Evolutionary conservation across 1,140 invertebrate species (phyloP), one percentile per base, ranked within the genome.

Genomic region (Panagrolaimus sp.): DNA sequence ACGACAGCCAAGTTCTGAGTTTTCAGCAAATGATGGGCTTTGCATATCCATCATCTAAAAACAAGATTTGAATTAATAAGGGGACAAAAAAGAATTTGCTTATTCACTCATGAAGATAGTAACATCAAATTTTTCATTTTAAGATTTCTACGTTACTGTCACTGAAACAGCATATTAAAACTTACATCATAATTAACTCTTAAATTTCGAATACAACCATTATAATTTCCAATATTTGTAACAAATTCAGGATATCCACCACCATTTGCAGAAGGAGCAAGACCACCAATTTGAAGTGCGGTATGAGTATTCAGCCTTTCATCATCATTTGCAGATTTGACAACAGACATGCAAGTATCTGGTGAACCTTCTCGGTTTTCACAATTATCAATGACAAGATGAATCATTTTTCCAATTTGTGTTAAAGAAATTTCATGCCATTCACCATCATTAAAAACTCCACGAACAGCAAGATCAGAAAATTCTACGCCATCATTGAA

Each of bases 1-100:
- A 11, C 63, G 25, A 63, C 78, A 80, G 20, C 77, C 79, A 9
- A 45, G 65, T 9, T 67, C 69, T 4, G 75, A 76, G 7, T 82
- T 72, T 42, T 75, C 68, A 9, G 42, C 65, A 31, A 70, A 65
- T 1, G 73, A 70, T 0, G 79, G 78, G 0, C 65, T 71, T 8
- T 67, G 74, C 68, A 82, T 61, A 65, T 82, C 81, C 65, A 83
- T 83, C 23, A 77, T 77, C 75, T 77, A 63, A 74, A 76, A 67
- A 42, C n/a, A n/a, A n/a, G n/a, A n/a, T n/a, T n/a, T n/a, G n/a
- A n/a, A n/a, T n/a, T n/a, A n/a, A n/a, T n/a, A n/a, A n/a, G n/a
- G n/a, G n/a, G n/a, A n/a, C n/a, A n/a, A n/a, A n/a, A n/a, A n/a
- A n/a, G n/a, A n/a, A n/a, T n/a, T n/a, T n/a, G n/a, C n/a, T n/a